Base-by-base conservation (phyloP, 2,888 invertebrate species). In the Merodon equestris region DNA sequence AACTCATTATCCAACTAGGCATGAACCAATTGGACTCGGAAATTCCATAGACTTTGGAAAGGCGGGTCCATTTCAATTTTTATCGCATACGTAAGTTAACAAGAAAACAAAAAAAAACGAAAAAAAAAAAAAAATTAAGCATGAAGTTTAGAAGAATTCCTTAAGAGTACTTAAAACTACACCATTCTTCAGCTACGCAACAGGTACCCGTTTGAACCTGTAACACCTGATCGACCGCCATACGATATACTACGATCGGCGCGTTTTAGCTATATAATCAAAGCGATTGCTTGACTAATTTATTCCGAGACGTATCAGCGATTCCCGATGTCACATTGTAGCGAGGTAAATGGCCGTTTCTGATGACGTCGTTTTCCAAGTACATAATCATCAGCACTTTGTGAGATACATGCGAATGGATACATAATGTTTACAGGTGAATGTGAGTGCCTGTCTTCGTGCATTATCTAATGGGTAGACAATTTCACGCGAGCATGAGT, bases 281-380 rank as follows among this genome's bases (percentile, higher is more conserved):
- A 51, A 44, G 44, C 13, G 17, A 51, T 12, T 27, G 45, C 53
- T 57, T 40, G 17, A 48, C 36, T 77, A 77, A 77, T 77, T 77
- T 77, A 77, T 77, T 77, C 77, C 36, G 61, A 53, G 57, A 34
- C 51, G 57, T 68, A 73, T 58, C 77, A 58, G 27, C 7, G 27
- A 27, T 27, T 2, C 27, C 27, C 27, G 27, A 58, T 57, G 63
- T 45, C 73, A 50, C 72, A 53, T 48, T 58, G 53, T 79, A 60
- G 45, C 34, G 64, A 64, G 79, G 74, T 79, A 64, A 68, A 68
- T 56, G 74, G 68, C 74, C 79, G 63, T 54, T 63, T 74, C 79
- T 68, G 58, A 54, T 58, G 79, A 60, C 70, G 58, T 47, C 61
- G 53, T 70, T 50, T 18, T 54, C 27, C 27, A 2, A 27, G 27